Percentiles rank a stretch among this genome's conserved stretches.
Evolutionary conservation across 2,797 vertebrate genomes (phyloP).

Genomic region (Rhadinocentrus ornatus): DNA sequence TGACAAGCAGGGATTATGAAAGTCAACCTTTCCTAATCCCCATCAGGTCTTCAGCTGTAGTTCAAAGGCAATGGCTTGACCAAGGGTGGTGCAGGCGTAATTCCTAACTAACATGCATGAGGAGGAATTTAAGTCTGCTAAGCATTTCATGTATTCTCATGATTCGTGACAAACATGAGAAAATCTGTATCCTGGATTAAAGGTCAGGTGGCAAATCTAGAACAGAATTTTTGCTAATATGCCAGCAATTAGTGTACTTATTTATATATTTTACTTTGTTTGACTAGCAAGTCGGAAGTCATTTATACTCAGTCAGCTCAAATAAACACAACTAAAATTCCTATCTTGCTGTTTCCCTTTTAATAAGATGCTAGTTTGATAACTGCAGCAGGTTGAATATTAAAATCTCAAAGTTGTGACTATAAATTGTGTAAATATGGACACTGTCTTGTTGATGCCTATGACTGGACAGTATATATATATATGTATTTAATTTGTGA

Average conservation of each 20-base stretch:
- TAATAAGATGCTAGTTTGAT: too few relatives aligned
- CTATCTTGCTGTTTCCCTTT: too few relatives aligned
- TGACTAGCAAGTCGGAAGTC: not conserved
- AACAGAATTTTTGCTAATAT: not conserved
- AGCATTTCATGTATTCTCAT: constrained; percentile 12
- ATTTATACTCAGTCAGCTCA: too few relatives aligned
- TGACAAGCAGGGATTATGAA: constrained; percentile 33
- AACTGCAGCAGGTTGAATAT: too few relatives aligned
- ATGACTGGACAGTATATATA: too few relatives aligned
- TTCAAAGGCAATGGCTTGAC: constrained; percentile 13
- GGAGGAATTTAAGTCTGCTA: not conserved
- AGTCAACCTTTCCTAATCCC: constrained; percentile 39
- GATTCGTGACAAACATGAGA: not conserved
- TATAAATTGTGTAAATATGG: too few relatives aligned
- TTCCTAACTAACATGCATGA: constrained; percentile 14
- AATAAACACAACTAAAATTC: too few relatives aligned
- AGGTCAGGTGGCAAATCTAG: not conserved
- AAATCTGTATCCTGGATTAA: constrained; percentile 1
- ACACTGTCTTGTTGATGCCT: too few relatives aligned
- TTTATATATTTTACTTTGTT: not conserved
- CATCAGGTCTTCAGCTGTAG: constrained; percentile 6
- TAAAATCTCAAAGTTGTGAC: too few relatives aligned
- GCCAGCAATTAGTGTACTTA: not conserved
- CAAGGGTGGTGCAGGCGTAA: constrained; percentile 27
- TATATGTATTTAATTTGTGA: too few relatives aligned